Base-by-base conservation (phyloP, 1,140 invertebrate species). In the Sycophila sp. region DNA sequence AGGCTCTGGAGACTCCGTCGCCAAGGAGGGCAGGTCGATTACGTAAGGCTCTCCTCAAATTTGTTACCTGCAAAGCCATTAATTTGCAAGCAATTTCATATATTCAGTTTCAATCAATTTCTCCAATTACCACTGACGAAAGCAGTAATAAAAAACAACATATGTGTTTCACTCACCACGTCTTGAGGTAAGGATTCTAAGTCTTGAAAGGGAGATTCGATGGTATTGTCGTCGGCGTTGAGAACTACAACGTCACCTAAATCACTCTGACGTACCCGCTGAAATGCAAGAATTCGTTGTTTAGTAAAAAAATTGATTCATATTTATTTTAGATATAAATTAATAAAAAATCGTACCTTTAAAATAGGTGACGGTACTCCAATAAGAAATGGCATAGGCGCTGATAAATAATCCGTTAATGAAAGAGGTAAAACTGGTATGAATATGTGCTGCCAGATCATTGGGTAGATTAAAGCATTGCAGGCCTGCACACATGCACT, bases 401-500 rank as follows among this genome's bases (percentile, higher is more conserved):
- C 96, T 73, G 93, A 87, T 71, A 98, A 87, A 87, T 98, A 98
- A 85, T 98, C 96, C 67, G 94, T 91, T 38, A 98, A 89, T 75
- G 92, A 90, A 76, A 91, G 88, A 17, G 97, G 96, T 72, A 99
- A 83, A 72, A 98, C 92, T 30, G 97, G 96, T 83, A 99, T 98
- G 81, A 95, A 98, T 78, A 99, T 96, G 79, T 98, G 96, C 83
- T 99, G 97, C 97, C 97, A 99, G 74, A 93, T 92, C 96, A 99
- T 98, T 4, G 97, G 97, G 86, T 98, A 98, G 30, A 99, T 90
- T 32, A 98, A 90, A 67, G 94, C 91, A 81, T 97, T 97, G 7
- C 95, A 94, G 5, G 96, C 96, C 85, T 98, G 96, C 17, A 98
- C 94, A 80, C 96, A 97, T 1, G 96, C 94, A 72, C 95, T 96